A percentile compares a stretch with the other conserved stretches of the same genome.
Conservation (phyloP, 2,113 vertebrate genomes). For the Microcebus lehilahytsara region DNA sequence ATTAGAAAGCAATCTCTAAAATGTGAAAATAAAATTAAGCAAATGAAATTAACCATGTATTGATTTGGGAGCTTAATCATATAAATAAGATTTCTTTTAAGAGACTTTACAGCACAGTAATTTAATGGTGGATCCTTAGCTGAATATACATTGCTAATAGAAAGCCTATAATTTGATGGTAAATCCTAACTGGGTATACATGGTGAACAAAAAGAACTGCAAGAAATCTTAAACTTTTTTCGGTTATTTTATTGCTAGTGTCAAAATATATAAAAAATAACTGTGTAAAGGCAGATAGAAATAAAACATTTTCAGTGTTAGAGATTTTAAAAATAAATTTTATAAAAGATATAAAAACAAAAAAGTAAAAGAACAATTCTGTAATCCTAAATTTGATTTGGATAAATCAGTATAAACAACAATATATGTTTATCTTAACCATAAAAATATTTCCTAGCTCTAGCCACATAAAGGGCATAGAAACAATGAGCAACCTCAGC, state of each 20-base stretch:
- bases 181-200: not conserved
- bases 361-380: not conserved
- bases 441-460: not conserved
- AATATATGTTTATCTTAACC: not conserved
- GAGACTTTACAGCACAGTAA: not conserved
- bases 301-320: not conserved
- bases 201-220: not conserved
- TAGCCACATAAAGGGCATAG: not conserved
- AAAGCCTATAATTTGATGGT: not conserved
- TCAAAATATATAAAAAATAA: not conserved
- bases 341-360: not conserved
- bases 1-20: constrained; percentile 52
- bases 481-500: not conserved
- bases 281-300: not conserved
- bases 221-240: not conserved
- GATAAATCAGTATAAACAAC: not conserved
- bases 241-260: not conserved
- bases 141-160: not conserved
- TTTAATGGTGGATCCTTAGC: not conserved
- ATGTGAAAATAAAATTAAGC: constrained; percentile 47
- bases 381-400: not conserved
- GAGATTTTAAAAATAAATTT: not conserved
- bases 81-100: constrained; percentile 35
- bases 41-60: constrained; percentile 38
- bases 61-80: constrained; percentile 39